Conservation (phyloP, 2,113 vertebrate genomes). For the Zosterops japonicus region DNA sequence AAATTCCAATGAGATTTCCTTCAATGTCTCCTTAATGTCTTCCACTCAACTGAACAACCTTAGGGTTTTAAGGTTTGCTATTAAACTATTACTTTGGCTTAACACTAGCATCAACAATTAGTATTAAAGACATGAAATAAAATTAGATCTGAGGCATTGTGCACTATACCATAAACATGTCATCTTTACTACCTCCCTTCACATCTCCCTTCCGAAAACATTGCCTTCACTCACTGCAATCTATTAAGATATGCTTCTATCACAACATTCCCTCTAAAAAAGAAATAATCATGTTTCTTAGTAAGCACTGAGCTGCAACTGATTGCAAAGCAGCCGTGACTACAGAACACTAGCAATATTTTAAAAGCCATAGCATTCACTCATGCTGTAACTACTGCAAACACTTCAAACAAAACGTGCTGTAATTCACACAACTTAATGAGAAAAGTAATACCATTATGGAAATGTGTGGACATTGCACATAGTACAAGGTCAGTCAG, state of each 20-base stretch:
- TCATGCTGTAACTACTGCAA: neutral
- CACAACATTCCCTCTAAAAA: neutral
- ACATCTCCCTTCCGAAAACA: neutral
- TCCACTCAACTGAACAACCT: neutral
- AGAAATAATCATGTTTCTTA: neutral
- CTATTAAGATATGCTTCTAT: neutral
- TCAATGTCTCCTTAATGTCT: neutral
- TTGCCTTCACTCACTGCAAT: neutral
- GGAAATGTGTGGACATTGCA: neutral
- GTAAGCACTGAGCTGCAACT: neutral
- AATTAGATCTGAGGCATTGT: neutral
- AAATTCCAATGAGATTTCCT: neutral
- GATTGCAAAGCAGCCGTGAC: neutral
- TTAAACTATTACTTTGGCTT: neutral
- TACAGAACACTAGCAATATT: neutral
- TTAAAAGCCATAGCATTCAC: neutral
- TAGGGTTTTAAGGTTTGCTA: neutral
- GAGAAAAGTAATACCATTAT: neutral
- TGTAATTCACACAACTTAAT: neutral
- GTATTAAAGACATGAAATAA: neutral
- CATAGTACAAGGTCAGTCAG: neutral
- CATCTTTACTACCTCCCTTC: neutral
- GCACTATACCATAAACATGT: neutral
- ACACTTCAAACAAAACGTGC: neutral
- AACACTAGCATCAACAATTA: neutral